A percentile compares a stretch with the other conserved stretches of the same genome.
phyloP scores from a whole-genome alignment of 2,113 vertebrate species.

The Dromas ardeola region DNA sequence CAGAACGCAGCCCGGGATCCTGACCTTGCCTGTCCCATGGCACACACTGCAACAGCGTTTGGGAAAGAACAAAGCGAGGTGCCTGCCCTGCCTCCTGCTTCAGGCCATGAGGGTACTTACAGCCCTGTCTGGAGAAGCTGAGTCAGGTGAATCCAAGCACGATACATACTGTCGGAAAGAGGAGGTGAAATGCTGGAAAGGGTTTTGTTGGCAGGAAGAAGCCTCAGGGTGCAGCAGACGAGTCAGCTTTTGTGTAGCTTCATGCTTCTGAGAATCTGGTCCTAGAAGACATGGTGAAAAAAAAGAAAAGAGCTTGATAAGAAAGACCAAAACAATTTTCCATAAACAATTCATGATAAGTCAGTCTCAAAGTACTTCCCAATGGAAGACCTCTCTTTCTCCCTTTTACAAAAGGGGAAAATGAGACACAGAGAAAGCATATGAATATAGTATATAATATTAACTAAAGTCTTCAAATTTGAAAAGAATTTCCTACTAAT shows the following conservation, averaged over 20 bases:
- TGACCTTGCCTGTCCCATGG: neutral
- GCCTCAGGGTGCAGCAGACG: neutral
- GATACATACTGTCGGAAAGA: neutral
- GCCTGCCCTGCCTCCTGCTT: neutral
- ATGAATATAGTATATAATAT: neutral
- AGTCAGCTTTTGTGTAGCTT: neutral
- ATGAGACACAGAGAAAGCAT: neutral
- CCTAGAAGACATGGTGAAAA: neutral
- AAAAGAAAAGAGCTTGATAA: neutral
- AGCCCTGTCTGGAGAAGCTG: neutral
- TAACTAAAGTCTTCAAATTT: neutral
- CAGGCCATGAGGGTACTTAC: neutral
- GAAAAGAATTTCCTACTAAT: neutral
- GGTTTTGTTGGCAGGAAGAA: neutral
- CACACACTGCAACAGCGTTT: neutral
- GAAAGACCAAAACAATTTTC: neutral
- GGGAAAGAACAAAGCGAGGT: neutral
- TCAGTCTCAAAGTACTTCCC: neutral
- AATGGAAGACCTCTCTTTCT: neutral
- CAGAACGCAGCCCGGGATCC: neutral
- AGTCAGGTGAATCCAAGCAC: neutral
- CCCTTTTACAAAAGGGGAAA: neutral
- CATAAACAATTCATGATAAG: neutral
- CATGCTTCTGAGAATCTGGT: neutral
- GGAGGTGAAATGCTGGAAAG: neutral